Evolutionary conservation across 2,797 vertebrate genomes (phyloP).

Genomic region (Pipistrellus pygmaeus): DNA sequence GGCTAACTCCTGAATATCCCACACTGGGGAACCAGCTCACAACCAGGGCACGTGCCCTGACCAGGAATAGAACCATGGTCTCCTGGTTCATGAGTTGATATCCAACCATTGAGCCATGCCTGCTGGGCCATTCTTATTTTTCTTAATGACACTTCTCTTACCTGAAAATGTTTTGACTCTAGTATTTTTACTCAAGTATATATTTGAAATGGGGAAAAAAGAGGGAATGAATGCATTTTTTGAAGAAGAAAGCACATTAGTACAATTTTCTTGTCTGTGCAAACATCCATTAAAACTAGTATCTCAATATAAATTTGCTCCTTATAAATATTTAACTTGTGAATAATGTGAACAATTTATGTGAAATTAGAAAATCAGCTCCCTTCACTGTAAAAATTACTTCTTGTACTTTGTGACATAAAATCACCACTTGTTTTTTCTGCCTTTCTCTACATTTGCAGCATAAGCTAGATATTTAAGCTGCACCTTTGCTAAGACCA

Average conservation of each 20-base stretch:
- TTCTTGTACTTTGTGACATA: background rate
- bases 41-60: too few relatives aligned
- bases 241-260: slow-evolving; percentile 25
- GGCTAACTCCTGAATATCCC: too few relatives aligned
- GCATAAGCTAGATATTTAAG: background rate
- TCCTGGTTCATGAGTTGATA: too few relatives aligned
- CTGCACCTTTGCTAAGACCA: background rate
- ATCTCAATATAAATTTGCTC: slow-evolving; percentile 12
- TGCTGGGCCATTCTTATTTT: background rate
- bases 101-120: too few relatives aligned
- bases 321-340: slow-evolving; percentile 37
- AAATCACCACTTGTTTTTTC: background rate
- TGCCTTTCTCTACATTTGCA: background rate
- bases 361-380: background rate
- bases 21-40: too few relatives aligned
- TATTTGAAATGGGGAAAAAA: slow-evolving; percentile 2
- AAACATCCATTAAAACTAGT: slow-evolving; percentile 48
- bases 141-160: background rate
- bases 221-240: slow-evolving; percentile 38
- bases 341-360: slow-evolving; percentile 22
- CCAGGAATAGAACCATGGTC: too few relatives aligned
- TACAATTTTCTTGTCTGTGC: slow-evolving; percentile 60
- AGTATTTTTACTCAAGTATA: background rate
- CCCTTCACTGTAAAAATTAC: background rate
- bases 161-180: background rate